These are phyloP conservation scores for Cephus spinipes DNA, from an alignment of 2,888 invertebrate species.

Conservation along the genomic window DNA sequence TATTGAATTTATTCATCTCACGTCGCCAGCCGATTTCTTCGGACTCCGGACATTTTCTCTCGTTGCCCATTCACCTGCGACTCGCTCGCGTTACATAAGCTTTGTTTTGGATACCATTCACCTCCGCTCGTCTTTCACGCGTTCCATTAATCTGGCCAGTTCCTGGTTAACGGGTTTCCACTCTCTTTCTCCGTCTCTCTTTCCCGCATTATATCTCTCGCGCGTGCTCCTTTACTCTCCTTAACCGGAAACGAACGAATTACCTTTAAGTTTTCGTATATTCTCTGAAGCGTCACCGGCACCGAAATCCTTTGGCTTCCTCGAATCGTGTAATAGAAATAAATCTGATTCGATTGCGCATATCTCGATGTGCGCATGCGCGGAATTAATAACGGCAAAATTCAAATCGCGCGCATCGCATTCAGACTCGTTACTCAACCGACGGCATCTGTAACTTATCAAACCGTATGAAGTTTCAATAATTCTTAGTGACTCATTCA, in stretches of 20 bases:
- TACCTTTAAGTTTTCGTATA: background rate
- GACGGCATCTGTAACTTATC: background rate
- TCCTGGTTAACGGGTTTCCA: background rate
- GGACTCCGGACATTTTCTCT: background rate
- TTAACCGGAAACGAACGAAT: background rate
- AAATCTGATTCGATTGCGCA: background rate
- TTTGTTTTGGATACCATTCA: constrained; percentile 7
- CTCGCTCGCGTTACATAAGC: constrained; percentile 3
- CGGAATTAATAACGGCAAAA: background rate
- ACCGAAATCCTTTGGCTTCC: background rate
- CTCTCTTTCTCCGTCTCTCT: background rate
- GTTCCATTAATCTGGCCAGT: background rate
- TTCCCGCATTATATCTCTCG: background rate
- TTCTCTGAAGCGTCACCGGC: background rate
- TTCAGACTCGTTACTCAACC: background rate
- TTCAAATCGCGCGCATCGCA: background rate
- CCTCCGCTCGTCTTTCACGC: background rate
- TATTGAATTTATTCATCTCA: background rate
- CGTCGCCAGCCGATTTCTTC: background rate
- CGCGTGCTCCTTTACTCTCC: background rate
- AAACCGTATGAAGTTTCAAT: background rate
- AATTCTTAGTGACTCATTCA: background rate
- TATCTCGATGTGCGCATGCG: no score
- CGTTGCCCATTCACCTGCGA: constrained; percentile 1
- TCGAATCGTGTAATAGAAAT: background rate